Evolutionary conservation across 2,113 vertebrate genomes (phyloP).

Genomic region (Phylloscopus whistleri): DNA sequence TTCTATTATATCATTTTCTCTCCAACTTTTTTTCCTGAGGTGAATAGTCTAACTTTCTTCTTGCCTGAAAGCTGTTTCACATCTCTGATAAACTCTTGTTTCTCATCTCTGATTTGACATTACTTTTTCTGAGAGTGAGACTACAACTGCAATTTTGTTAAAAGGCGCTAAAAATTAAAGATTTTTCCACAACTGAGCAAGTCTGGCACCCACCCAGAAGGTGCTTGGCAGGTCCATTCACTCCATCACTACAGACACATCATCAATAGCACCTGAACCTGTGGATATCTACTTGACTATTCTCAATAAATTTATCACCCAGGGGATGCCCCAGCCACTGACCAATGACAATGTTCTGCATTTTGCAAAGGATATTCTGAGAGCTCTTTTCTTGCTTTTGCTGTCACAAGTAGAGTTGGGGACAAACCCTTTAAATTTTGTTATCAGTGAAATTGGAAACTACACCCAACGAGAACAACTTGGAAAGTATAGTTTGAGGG

Average conservation of each 20-base stretch:
- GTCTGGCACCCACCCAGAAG: neutral
- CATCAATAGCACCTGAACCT: neutral
- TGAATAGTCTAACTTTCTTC: neutral
- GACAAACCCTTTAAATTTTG: neutral
- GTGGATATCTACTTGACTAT: neutral
- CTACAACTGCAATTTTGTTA: neutral
- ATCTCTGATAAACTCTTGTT: neutral
- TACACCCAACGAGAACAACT: neutral
- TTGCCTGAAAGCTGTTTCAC: neutral
- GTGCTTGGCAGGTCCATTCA: neutral
- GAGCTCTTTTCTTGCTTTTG: neutral
- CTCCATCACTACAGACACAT: neutral
- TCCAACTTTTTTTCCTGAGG: neutral
- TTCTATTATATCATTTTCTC: neutral
- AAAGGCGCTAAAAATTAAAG: neutral
- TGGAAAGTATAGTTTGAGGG: neutral
- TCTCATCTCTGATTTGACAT: neutral
- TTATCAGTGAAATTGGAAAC: neutral
- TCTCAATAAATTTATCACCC: neutral
- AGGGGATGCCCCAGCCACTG: neutral
- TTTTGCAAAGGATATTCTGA: neutral
- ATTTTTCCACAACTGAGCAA: neutral
- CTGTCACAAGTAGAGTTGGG: neutral
- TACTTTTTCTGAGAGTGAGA: neutral
- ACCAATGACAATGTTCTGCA: neutral